Evolutionary conservation across 1,140 invertebrate species (phyloP), one percentile per base, ranked within the genome.

Genomic region (Zaprionus nigranus): DNA sequence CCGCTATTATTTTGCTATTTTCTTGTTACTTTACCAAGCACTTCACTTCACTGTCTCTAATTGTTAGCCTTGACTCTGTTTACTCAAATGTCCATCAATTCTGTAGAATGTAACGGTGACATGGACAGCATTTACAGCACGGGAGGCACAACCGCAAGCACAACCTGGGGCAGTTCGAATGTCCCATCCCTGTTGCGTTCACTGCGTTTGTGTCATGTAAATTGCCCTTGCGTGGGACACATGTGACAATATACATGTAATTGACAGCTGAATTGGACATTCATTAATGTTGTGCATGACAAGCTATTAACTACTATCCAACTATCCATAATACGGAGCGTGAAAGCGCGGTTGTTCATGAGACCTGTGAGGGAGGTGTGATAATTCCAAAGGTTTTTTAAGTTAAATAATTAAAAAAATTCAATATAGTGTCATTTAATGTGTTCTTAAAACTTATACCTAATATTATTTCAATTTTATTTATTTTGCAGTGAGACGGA

Each of bases 401-500:
- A 12, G 9, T 51, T 12, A 7, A 46, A 46, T 40, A 30, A 30
- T 30, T 30, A 30, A 30, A 30, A 30, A 7, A 30, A 30, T 30
- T 2, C 28, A 30, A 30, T 30, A 30, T 30, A 2, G 2, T 30
- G 6, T 30, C 7, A 9, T 30, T 30, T 26, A 0, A 26, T 26
- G 24, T 26, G 4, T 26, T 26, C 24, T 26, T 26, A 26, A 26
- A 26, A 26, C 4, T 26, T 30, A 30, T 28, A 30, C 2, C 28
- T 30, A 30, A 30, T 7, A 2, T 30, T n/a, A 5, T 5, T 0
- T 40, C 1, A n/a, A 40, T 2, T 4, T n/a, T 51, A 3, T 4
- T n/a, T 51, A 3, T 4, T 24, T 76, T 78, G 3, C 65, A 98
- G 97, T 78, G 96, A 97, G 84, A 95, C 95, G 71, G 96, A 96